Conservation (phyloP, 2,113 vertebrate genomes). For the Probosciger aterrimus region DNA sequence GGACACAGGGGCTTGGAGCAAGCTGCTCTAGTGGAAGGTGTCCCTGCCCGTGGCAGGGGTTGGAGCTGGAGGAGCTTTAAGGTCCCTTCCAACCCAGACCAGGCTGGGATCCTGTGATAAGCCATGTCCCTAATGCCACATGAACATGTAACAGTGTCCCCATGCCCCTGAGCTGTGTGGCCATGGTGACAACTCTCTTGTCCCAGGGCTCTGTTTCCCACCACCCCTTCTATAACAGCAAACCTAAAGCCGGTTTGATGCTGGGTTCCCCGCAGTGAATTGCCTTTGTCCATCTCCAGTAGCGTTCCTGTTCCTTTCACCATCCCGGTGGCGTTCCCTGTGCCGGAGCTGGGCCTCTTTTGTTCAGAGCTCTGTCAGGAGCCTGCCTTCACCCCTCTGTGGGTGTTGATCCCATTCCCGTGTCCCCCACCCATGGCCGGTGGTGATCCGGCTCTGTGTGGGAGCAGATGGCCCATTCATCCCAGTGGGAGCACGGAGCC, state of each 20-base stretch:
- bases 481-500: background rate
- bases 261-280: too few species aligned
- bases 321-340: rapidly evolving
- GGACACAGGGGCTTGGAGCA: too few species aligned
- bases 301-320: background rate
- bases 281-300: background rate
- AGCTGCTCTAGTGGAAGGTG: too few species aligned
- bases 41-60: too few species aligned
- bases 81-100: too few species aligned
- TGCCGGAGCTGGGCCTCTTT: background rate
- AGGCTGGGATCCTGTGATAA: too few species aligned
- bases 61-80: too few species aligned
- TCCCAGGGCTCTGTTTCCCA: background rate
- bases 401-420: background rate
- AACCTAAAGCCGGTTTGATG: background rate
- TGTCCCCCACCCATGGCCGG: background rate
- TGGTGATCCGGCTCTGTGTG: rapidly evolving
- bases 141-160: too few species aligned
- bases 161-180: rapidly evolving
- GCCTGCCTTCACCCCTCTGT: background rate
- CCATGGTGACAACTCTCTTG: background rate
- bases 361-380: background rate
- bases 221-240: too few species aligned
- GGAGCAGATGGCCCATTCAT: background rate
- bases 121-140: too few species aligned